phyloP scores from a whole-genome alignment of 2,797 vertebrate genomes.

The Gymnothorax reevesii region DNA sequence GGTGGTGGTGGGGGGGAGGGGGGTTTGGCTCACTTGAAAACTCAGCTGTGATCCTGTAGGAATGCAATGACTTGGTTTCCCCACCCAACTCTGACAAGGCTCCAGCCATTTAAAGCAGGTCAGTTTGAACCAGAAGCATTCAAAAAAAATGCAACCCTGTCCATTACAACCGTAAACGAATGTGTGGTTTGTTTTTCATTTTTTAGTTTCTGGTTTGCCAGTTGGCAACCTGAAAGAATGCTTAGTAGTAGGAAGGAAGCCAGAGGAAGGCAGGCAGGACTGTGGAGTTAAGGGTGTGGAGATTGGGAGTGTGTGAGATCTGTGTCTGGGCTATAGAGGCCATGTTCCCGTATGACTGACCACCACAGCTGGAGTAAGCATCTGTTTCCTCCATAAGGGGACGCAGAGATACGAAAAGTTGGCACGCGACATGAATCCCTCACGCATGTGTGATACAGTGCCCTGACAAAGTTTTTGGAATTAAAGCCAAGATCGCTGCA shows the following conservation, averaged over 20 bases:
- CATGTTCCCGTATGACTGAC: slow-evolving; percentile 35
- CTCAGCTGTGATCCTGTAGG: slow-evolving; percentile 35
- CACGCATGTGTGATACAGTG: slow-evolving; percentile 19
- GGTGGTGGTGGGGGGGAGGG: background rate
- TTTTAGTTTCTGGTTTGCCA: slow-evolving; percentile 2
- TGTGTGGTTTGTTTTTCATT: background rate
- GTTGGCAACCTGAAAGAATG: slow-evolving; percentile 34
- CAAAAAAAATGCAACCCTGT: slow-evolving; percentile 28
- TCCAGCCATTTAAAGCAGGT: slow-evolving; percentile 54
- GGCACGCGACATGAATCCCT: slow-evolving; percentile 27
- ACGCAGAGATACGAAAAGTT: background rate
- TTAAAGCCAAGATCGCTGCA: too few species aligned
- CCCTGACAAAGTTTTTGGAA: too few species aligned
- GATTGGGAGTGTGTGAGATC: slow-evolving; percentile 42
- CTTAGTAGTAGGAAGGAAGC: slow-evolving; percentile 51
- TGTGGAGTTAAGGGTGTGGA: slow-evolving; percentile 43
- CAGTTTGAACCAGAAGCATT: slow-evolving; percentile 62
- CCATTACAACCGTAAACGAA: slow-evolving; percentile 66
- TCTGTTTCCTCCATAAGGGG: slow-evolving; percentile 53
- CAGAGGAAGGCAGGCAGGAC: slow-evolving; percentile 47
- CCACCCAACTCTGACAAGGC: slow-evolving; percentile 46
- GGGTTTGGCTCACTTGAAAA: slow-evolving; percentile 40
- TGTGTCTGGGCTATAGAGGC: background rate
- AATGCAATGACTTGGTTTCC: slow-evolving; percentile 43
- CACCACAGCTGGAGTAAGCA: slow-evolving; percentile 63